Conservation (phyloP, 2,113 vertebrate genomes). For the Carettochelys insculpta region DNA sequence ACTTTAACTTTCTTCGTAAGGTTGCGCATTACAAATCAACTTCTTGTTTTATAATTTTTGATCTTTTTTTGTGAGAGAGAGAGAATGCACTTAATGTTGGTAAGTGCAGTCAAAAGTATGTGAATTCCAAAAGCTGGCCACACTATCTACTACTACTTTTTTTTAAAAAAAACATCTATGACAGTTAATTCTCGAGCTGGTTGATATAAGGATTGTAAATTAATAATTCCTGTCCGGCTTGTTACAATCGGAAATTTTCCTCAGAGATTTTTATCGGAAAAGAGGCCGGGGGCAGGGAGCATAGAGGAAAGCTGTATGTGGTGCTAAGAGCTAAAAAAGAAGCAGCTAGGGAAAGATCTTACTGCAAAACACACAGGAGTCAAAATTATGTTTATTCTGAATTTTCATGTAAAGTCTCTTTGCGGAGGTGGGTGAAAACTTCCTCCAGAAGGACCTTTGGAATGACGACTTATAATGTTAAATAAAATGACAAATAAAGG, state of each 20-base stretch:
- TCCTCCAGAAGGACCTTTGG: neutral
- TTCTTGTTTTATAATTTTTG: neutral
- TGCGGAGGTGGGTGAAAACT: neutral
- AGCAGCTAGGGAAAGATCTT: neutral
- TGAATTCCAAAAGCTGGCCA: neutral
- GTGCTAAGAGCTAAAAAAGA: neutral
- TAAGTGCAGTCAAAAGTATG: neutral
- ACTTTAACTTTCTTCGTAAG: neutral
- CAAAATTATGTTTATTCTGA: neutral
- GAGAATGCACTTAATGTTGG: neutral
- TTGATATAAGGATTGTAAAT: neutral
- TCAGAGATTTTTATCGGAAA: neutral
- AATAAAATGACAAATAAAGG: neutral
- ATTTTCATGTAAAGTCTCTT: neutral
- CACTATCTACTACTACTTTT: no score
- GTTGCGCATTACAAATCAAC: neutral
- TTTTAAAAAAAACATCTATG: no score
- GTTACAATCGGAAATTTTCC: neutral
- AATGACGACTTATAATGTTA: neutral
- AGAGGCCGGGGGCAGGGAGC: neutral
- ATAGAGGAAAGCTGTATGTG: neutral
- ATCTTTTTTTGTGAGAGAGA: neutral
- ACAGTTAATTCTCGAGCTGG: neutral
- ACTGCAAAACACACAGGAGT: neutral
- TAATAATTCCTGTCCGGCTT: accelerated